A percentile compares a stretch with the other conserved stretches of the same genome.
phyloP scores from a whole-genome alignment of 2,797 vertebrate species.

The Telmatherina bonti region DNA sequence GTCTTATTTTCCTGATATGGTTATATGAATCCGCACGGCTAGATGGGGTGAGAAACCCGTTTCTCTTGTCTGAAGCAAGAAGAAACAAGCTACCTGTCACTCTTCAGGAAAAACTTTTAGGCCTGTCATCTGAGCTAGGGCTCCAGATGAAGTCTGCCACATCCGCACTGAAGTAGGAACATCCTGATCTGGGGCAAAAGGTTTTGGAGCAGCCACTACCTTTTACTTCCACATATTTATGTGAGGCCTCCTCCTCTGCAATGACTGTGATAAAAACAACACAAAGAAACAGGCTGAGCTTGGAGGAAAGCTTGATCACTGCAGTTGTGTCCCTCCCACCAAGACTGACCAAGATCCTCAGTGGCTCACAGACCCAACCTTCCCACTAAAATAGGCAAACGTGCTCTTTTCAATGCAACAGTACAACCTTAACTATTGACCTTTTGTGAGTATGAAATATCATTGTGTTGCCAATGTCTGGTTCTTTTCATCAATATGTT shows the following conservation, averaged over 20 bases:
- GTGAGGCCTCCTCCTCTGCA: constrained; percentile 11
- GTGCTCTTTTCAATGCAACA: too few relatives aligned
- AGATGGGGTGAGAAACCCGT: constrained; percentile 19
- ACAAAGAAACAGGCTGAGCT: too few relatives aligned
- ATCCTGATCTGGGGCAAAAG: background rate
- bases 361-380: too few relatives aligned
- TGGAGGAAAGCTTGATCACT: background rate
- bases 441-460: too few relatives aligned
- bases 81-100: constrained; percentile 21
- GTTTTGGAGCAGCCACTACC: too few relatives aligned
- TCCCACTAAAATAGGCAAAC: too few relatives aligned
- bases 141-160: background rate
- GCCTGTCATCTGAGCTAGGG: constrained; percentile 15
- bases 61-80: constrained; percentile 27
- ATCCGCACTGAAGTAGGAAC: background rate
- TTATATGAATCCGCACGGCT: constrained; percentile 17
- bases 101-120: constrained; percentile 13
- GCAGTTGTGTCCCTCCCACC: background rate
- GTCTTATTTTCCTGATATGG: background rate
- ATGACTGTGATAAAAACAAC: constrained; percentile 1
- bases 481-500: too few relatives aligned
- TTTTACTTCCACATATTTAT: background rate
- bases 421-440: too few relatives aligned
- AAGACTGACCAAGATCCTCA: background rate
- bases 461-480: too few relatives aligned